Base-by-base conservation (phyloP, 2,797 vertebrate genomes). In the Avahi laniger region DNA sequence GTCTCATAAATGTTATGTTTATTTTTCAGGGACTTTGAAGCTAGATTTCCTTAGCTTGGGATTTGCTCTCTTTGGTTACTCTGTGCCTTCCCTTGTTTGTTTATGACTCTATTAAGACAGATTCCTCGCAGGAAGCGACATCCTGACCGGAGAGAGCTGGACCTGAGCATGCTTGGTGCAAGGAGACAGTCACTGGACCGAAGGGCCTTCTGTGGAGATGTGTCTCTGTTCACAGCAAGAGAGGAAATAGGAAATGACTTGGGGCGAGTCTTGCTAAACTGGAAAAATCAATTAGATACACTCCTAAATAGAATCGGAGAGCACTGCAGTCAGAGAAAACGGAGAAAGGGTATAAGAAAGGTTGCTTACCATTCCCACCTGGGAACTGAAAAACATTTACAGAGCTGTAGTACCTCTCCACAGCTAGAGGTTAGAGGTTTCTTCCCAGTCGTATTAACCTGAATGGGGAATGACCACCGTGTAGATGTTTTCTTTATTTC, bases 201-300 rank as follows among this genome's bases (percentile, higher is more conserved):
- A 98, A 94, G 96, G 97, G 96, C 97, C 98, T 98, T 98, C 98
- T 99, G 67, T 98, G 97, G 98, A 96, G 98, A 95, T 98, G 96
- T 98, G 98, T 98, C 98, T 99, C 97, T 97, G 94, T 89, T 98
- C 98, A 98, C 98, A 98, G 98, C 96, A 97, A 97, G 98, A 97
- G 89, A 97, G 88, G 98, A 98, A 98, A 98, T 98, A 98, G 98
- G 98, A 98, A 98, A 99, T 98, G 98, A 98, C 98, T 98, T 33
- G 65, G 97, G 98, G 98, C 72, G 79, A 98, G 97, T 97, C 98
- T 99, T 94, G 86, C 94, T 98, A 97, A 98, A 93, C 97, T 11
- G 80, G 95, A 97, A 98, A 98, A 98, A 98, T 98, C 98, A 98
- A 99, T 99, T 99, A 98, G 98, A 98, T 97, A 98, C 97, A 98